phyloP scores from a whole-genome alignment of 1,140 invertebrate species.

The Penaeus japonicus region DNA sequence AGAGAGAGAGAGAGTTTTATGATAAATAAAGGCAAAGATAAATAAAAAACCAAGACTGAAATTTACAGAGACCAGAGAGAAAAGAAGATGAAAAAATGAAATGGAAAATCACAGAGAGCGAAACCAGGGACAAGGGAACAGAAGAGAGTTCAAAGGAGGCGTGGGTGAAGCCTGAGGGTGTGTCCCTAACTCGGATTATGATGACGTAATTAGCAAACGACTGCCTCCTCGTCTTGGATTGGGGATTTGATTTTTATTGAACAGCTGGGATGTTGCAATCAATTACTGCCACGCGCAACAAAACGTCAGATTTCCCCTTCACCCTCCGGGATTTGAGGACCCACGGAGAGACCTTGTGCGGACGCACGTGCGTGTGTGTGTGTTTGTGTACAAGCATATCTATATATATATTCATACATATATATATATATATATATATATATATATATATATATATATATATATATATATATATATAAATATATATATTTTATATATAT shows the following conservation, averaged over 20 bases:
- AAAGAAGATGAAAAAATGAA: background rate
- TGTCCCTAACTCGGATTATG: background rate
- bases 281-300: background rate
- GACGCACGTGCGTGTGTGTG: constrained; percentile 2
- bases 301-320: background rate
- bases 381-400: background rate
- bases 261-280: too few relatives aligned
- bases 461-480: too few relatives aligned
- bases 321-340: background rate
- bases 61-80: background rate
- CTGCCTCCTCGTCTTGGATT: too few relatives aligned
- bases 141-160: background rate
- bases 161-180: background rate
- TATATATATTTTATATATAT: too few relatives aligned
- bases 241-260: too few relatives aligned
- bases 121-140: background rate
- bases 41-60: background rate
- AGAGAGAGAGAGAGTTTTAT: background rate
- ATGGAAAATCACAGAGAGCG: background rate
- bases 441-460: too few relatives aligned
- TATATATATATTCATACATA: too few relatives aligned
- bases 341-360: background rate
- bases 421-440: too few relatives aligned
- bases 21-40: background rate
- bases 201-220: too few relatives aligned